phyloP scores from a whole-genome alignment of 2,888 invertebrate genomes.

The Drosophila meridionalis region DNA sequence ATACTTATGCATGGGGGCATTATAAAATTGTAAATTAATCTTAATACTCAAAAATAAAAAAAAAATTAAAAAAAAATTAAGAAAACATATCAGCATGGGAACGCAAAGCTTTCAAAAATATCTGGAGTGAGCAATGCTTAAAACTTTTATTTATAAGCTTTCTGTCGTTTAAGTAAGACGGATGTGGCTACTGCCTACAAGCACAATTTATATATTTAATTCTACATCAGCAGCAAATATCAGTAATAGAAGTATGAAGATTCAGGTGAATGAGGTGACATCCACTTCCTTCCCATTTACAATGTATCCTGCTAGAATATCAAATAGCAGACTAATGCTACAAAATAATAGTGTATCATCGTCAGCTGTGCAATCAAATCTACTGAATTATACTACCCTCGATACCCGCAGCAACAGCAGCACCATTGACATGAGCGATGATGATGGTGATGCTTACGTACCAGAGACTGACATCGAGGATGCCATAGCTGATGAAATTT shows the following conservation, averaged over 20 bases:
- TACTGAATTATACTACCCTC: background rate
- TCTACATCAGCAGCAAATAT: background rate
- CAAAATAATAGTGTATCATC: constrained; percentile 2
- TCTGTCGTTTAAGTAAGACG: no score
- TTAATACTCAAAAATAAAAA: no score
- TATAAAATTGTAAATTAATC: no score
- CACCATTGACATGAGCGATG: no score
- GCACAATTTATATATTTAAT: background rate
- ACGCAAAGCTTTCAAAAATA: no score
- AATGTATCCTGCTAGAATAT: background rate
- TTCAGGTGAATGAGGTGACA: constrained; percentile 1
- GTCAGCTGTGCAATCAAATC: background rate
- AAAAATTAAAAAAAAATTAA: no score
- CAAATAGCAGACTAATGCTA: background rate
- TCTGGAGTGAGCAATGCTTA: no score
- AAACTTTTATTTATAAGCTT: no score
- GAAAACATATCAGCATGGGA: no score
- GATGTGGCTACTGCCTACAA: no score
- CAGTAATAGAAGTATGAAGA: background rate
- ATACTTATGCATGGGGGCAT: no score
- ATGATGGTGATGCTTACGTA: background rate
- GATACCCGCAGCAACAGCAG: no score
- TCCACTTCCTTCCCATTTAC: background rate
- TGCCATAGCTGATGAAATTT: background rate
- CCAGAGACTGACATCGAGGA: background rate